Evolutionary conservation across 2,797 vertebrate genomes (phyloP), one percentile per base, ranked within the genome.

Genomic region (Botia kubotai): DNA sequence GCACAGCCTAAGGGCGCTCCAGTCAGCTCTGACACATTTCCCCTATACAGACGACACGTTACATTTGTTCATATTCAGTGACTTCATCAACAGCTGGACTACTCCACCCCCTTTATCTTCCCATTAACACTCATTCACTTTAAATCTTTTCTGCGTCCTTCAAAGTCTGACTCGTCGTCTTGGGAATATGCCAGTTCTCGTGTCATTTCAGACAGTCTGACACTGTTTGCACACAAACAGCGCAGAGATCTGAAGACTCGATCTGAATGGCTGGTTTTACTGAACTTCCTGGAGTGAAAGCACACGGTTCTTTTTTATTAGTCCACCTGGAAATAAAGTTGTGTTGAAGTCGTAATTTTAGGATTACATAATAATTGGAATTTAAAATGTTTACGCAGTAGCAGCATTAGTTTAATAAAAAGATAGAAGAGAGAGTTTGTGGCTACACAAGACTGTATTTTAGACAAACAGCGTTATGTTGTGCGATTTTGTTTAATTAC

Each of bases 11-110:
- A n/a, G 88, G 88, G 86, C 86, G 80, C 89, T 90, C 85, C 80
- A 72, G 82, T 92, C 85, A 82, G 82, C 82, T 79, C 82, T 81
- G 87, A 90, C 86, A 82, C 65, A 75, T 89, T 86, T 84, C 86
- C 85, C 86, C 76, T 65, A 79, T 74, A 72, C 75, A 75, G 68
- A 81, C 13, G 17, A 77, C 75, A 75, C 81, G 75, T 77, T 72
- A 72, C 46, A 50, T 85, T 77, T 86, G 69, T 81, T 88, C 89
- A 88, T 77, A 63, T 86, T 90, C 82, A 86, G 70, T 79, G 81
- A 85, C 83, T 84, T 62, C 83, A 86, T 83, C 85, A 66, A 85
- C 84, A 85, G 89, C 87, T 90, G 90, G 88, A 89, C 90, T 90
- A 89, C 83, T 91, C 91, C 88, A 88, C 80, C 55, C 78, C 57